Conservation (phyloP, 2,113 vertebrate species). For the Elachura formosa region DNA sequence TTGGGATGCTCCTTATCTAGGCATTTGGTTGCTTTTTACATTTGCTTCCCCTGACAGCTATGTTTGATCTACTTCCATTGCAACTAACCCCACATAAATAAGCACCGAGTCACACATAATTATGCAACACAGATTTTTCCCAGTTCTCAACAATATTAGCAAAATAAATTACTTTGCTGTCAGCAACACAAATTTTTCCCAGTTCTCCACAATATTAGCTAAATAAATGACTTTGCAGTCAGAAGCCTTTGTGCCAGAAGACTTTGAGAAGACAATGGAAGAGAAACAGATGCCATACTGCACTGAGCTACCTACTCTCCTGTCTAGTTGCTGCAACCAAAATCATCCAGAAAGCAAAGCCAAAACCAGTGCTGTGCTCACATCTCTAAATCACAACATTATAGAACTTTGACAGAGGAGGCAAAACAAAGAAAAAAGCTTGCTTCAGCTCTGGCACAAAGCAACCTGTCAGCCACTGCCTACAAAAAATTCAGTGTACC, state of each 20-base stretch:
- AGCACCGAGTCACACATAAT: not conserved
- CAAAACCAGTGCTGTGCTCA: not conserved
- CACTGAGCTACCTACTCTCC: not conserved
- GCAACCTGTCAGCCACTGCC: not conserved
- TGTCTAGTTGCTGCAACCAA: not conserved
- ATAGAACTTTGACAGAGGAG: not conserved
- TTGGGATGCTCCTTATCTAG: conserved; percentile 49
- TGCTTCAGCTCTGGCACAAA: not conserved
- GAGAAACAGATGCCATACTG: not conserved
- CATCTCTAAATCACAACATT: not conserved
- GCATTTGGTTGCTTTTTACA: conserved; percentile 1
- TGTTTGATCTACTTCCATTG: not conserved
- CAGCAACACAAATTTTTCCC: not conserved
- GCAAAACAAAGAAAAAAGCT: not conserved
- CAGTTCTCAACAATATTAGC: not conserved
- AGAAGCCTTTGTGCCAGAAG: not conserved
- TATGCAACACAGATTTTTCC: not conserved
- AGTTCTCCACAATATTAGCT: not conserved
- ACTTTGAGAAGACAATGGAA: not conserved
- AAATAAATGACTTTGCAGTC: conserved; percentile 11
- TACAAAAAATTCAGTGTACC: not conserved
- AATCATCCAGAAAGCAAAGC: not conserved
- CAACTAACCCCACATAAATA: conserved; percentile 11
- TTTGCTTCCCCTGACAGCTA: not conserved
- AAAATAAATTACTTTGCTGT: conserved; percentile 7